phyloP scores from a whole-genome alignment of 2,797 vertebrate genomes.

The Sciaenops ocellatus region DNA sequence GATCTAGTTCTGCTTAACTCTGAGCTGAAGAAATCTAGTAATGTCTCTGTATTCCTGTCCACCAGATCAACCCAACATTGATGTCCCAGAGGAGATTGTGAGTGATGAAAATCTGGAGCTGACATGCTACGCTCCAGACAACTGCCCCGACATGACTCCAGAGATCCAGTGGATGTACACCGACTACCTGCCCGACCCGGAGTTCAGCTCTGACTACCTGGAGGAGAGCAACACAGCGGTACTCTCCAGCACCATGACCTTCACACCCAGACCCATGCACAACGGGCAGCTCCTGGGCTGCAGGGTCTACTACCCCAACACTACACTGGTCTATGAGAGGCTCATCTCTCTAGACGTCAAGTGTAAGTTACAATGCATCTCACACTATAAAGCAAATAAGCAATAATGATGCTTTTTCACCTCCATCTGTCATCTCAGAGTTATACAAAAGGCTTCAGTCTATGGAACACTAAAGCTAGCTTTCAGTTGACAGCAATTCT shows the following conservation, averaged over 20 bases:
- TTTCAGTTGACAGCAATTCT: neutral
- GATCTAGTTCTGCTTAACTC: neutral
- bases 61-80: slow-evolving; percentile 91
- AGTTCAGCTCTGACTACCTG: slow-evolving; percentile 83
- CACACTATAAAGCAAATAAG: neutral
- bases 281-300: slow-evolving; percentile 92
- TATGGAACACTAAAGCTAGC: neutral
- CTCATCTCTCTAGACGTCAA: slow-evolving; percentile 90
- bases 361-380: slow-evolving; percentile 83
- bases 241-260: slow-evolving; percentile 88
- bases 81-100: slow-evolving; percentile 89
- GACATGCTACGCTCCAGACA: slow-evolving; percentile 91
- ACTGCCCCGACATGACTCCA: slow-evolving; percentile 91
- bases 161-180: slow-evolving; percentile 92
- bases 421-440: neutral
- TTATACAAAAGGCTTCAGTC: neutral
- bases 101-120: slow-evolving; percentile 89
- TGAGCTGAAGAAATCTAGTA: slow-evolving; percentile 1
- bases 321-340: slow-evolving; percentile 88
- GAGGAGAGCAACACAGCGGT: slow-evolving; percentile 91
- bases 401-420: neutral
- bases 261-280: slow-evolving; percentile 89
- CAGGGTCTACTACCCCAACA: slow-evolving; percentile 90
- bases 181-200: slow-evolving; percentile 88
- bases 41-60: slow-evolving; percentile 6